These are phyloP conservation scores for Adela reaumurella DNA, from an alignment of 2,888 invertebrate genomes.

Conservation along the genomic window DNA sequence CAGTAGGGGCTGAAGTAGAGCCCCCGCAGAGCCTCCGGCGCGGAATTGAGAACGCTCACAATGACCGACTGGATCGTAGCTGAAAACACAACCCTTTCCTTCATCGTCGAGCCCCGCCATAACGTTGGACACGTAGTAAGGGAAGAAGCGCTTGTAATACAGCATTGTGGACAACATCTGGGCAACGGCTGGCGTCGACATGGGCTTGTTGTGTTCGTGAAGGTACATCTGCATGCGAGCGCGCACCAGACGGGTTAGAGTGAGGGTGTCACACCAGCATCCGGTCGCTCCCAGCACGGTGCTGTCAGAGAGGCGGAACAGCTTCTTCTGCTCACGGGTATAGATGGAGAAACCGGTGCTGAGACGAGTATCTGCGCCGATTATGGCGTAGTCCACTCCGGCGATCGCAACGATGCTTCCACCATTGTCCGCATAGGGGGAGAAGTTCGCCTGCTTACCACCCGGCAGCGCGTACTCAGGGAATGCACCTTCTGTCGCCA, in stretches of 20 bases:
- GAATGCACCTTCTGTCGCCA: slow-evolving; percentile 13
- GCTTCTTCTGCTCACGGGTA: slow-evolving; percentile 83
- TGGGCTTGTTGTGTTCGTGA: slow-evolving; percentile 89
- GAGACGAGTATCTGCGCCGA: slow-evolving; percentile 93
- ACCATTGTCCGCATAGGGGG: slow-evolving; percentile 51
- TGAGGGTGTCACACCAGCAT: slow-evolving; percentile 96
- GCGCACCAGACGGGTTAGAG: slow-evolving; percentile 77
- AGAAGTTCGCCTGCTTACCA: slow-evolving; percentile 48
- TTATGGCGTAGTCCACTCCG: slow-evolving; percentile 91
- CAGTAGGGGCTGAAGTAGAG: slow-evolving; percentile 87
- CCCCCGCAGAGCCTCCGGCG: slow-evolving; percentile 89
- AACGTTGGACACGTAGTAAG: slow-evolving; percentile 94
- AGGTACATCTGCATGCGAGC: slow-evolving; percentile 93
- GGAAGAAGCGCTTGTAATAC: slow-evolving; percentile 96
- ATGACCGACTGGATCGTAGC: slow-evolving; percentile 97
- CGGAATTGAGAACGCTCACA: slow-evolving; percentile 81
- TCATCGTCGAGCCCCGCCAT: slow-evolving; percentile 90
- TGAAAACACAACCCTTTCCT: slow-evolving; percentile 92
- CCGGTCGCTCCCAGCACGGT: slow-evolving; percentile 94
- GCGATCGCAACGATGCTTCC: slow-evolving; percentile 95
- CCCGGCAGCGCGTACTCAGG: slow-evolving; percentile 51
- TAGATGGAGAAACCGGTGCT: slow-evolving; percentile 89
- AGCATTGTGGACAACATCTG: slow-evolving; percentile 95
- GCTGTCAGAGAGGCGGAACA: slow-evolving; percentile 74
- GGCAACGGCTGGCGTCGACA: slow-evolving; percentile 89